Base-by-base conservation (phyloP, 2,113 vertebrate genomes). In the Calcarius ornatus region DNA sequence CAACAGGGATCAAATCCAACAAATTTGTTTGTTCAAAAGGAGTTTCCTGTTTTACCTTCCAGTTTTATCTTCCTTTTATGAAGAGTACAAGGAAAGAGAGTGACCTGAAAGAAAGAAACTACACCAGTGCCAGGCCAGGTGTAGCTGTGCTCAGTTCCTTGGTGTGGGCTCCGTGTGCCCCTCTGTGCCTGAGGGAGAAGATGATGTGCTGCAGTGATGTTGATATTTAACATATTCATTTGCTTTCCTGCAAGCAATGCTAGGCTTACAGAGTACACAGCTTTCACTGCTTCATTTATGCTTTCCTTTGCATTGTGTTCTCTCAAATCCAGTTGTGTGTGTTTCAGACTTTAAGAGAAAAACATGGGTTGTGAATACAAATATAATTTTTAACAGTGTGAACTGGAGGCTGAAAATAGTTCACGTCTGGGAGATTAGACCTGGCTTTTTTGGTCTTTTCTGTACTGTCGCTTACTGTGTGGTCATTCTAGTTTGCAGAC, bases 291-390 rank as follows among this genome's bases (percentile, higher is more conserved):
- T 45, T 37, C 20, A 4, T 53, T 83, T 70, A 6, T 50, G 11
- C 25, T 56, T 81, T 37, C 27, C 6, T 3, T 11, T 56, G 22
- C 31, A 22, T 25, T 40, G 31, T 12, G 4, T 1, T 63, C 18
- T 21, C n/a, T 56, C 31, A 56, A 60, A 76, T n/a, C 37, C 64
- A 48, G 31, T 37, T 0, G 0, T 12, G 25, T 43, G 45, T 28
- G 33, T 82, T 90, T 87, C 68, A 90, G 57, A 66, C 3, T 0
- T 25, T 23, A 56, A 48, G 23, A 20, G 48, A 81, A 78, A 75
- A 47, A 21, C 6, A 12, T 19, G 42, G 16, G 14, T 42, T 57
- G 38, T 69, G 45, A 82, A 53, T 79, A 35, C 10, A 56, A 53
- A 38, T 61, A 11, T 6, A 53, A 48, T 47, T 83, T 42, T 66